phyloP scores from a whole-genome alignment of 2,888 invertebrate species.

The Luffia ferchaultella region DNA sequence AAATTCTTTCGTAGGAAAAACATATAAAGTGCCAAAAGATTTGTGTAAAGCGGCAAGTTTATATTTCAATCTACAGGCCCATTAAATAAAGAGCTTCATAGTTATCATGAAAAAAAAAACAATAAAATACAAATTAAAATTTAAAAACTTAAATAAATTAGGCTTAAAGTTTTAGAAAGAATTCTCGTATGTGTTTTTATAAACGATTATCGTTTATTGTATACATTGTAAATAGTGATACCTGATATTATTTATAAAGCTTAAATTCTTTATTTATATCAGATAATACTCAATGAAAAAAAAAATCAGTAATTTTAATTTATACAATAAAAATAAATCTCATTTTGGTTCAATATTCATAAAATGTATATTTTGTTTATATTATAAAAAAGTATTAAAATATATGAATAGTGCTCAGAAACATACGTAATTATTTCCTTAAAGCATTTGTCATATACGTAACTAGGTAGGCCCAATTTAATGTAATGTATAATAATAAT shows the following conservation, averaged over 20 bases:
- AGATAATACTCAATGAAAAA: background rate
- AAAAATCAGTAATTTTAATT: background rate
- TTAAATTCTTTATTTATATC: slow-evolving; percentile 11
- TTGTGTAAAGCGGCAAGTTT: too few relatives aligned
- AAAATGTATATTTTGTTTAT: background rate
- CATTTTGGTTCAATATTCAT: too few relatives aligned
- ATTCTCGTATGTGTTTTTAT: slow-evolving; percentile 40
- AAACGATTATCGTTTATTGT: slow-evolving; percentile 26
- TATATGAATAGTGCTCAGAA: slow-evolving; percentile 42
- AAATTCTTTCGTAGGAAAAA: slow-evolving; percentile 35
- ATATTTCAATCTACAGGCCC: background rate
- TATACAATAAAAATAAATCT: too few relatives aligned
- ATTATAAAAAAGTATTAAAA: background rate
- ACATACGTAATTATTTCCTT: slow-evolving; percentile 47
- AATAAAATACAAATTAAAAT: background rate
- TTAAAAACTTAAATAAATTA: too few relatives aligned
- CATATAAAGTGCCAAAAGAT: slow-evolving; percentile 53
- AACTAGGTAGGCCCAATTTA: slow-evolving; percentile 60
- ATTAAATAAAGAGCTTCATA: background rate
- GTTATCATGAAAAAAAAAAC: background rate
- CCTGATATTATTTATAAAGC: slow-evolving; percentile 20
- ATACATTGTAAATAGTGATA: slow-evolving; percentile 46
- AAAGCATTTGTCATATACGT: background rate
- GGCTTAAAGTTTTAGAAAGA: slow-evolving; percentile 33
- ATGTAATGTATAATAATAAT: slow-evolving; percentile 57